Conservation (phyloP, 2,888 invertebrate genomes). For the Lepas anatifera region DNA sequence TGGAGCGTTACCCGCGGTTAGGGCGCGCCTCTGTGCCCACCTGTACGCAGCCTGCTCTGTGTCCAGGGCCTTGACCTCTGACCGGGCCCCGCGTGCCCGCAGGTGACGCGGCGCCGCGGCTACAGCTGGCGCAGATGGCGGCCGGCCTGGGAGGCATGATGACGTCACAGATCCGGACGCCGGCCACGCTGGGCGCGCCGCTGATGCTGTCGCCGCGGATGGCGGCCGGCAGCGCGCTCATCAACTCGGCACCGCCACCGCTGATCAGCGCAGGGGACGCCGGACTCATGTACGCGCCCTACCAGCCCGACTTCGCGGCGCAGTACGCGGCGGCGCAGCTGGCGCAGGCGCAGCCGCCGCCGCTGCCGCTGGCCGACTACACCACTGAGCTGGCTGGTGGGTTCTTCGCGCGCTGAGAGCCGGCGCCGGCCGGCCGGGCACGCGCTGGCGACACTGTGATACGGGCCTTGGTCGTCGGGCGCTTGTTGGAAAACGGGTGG, state of each 20-base stretch:
- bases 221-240: constrained; percentile 58
- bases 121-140: constrained; percentile 46
- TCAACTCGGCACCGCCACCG: constrained; percentile 41
- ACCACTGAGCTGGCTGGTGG: constrained; percentile 82
- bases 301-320: constrained; percentile 52
- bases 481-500: background rate
- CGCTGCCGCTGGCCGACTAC: constrained; percentile 30
- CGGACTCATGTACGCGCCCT: constrained; percentile 75
- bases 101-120: constrained; percentile 63
- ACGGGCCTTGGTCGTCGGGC: background rate
- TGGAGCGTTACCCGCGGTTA: no score
- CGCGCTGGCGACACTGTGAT: background rate
- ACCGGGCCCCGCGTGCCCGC: no score
- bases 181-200: constrained; percentile 71
- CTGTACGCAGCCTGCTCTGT: no score
- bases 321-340: constrained; percentile 78
- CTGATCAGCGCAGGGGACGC: constrained; percentile 52
- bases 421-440: constrained; percentile 40
- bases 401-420: constrained; percentile 67
- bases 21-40: no score
- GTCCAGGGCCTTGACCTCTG: no score
- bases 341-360: constrained; percentile 46
- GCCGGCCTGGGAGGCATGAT: constrained; percentile 46
- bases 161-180: constrained; percentile 50
- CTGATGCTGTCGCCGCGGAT: constrained; percentile 84